Percentiles rank a stretch among this genome's conserved stretches.
Evolutionary conservation across 2,113 vertebrate genomes (phyloP).

Genomic region (Chitala chitala): DNA sequence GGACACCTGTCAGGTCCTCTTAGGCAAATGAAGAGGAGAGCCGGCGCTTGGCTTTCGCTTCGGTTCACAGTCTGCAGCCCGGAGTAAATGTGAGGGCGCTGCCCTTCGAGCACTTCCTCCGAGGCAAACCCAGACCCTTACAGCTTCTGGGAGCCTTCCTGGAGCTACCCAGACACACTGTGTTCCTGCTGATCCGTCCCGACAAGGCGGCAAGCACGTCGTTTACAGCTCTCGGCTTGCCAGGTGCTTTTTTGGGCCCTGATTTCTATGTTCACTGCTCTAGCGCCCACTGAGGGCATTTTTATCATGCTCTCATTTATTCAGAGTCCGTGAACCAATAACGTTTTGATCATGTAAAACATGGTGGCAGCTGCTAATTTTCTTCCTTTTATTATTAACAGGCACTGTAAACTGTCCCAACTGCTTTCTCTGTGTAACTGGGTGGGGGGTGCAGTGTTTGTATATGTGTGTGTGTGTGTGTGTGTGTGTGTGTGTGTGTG

Average conservation of each 20-base stretch:
- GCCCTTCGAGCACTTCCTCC: constrained; percentile 9
- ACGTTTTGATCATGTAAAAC: too few relatives aligned
- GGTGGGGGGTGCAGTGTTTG: too few relatives aligned
- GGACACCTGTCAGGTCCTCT: constrained; percentile 13
- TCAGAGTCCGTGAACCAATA: too few relatives aligned
- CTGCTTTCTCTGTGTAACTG: too few relatives aligned
- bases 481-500: too few relatives aligned
- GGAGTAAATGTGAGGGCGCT: not conserved
- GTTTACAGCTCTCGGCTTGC: not conserved
- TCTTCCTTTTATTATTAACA: too few relatives aligned
- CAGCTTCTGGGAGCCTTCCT: not conserved
- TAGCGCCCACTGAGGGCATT: too few relatives aligned
- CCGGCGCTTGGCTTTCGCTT: not conserved
- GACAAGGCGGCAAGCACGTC: not conserved
- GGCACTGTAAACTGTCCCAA: too few relatives aligned
- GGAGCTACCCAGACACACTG: not conserved
- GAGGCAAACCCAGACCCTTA: not conserved
- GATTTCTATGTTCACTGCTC: not conserved
- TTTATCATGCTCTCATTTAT: too few relatives aligned
- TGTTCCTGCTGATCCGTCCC: not conserved
- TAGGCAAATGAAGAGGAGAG: constrained; percentile 7
- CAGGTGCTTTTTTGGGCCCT: not conserved
- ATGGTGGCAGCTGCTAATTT: too few relatives aligned
- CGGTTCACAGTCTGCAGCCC: constrained; percentile 1
- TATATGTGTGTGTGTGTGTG: too few relatives aligned